A percentile compares a stretch with the other conserved stretches of the same genome.
Evolutionary conservation across 2,888 invertebrate genomes (phyloP).

Genomic region (Nymphalis urticae): DNA sequence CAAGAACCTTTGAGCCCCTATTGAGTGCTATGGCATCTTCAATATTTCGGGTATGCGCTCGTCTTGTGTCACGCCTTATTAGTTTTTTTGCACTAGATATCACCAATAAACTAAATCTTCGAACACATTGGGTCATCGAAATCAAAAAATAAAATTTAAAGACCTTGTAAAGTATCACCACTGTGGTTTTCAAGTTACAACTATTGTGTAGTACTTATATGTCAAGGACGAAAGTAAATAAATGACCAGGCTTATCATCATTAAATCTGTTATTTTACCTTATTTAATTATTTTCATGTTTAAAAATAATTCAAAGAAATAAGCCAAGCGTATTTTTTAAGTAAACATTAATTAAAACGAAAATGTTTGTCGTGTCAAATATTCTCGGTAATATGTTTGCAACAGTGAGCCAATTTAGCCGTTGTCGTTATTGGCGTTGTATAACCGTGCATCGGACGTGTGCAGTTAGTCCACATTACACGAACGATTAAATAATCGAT

Average conservation of each 20-base stretch:
- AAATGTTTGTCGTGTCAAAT: background rate
- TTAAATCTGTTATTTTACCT: too few species aligned
- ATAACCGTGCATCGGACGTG: slow-evolving; percentile 14
- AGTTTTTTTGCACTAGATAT: background rate
- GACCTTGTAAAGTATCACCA: too few species aligned
- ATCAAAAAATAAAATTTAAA: too few species aligned
- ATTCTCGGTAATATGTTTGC: slow-evolving; percentile 14
- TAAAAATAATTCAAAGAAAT: background rate
- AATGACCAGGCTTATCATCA: background rate
- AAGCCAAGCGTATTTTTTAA: background rate
- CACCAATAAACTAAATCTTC: too few species aligned
- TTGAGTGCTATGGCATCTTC: too few species aligned
- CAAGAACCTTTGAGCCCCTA: too few species aligned
- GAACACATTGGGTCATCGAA: too few species aligned
- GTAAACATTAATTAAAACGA: slow-evolving; percentile 7
- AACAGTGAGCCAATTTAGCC: slow-evolving; percentile 11
- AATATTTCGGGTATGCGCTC: too few species aligned
- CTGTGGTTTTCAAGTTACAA: too few species aligned
- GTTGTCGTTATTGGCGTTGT: slow-evolving; percentile 11
- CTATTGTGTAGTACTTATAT: background rate
- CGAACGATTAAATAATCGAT: slow-evolving; percentile 21
- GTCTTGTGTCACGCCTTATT: too few species aligned
- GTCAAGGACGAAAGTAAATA: slow-evolving; percentile 7
- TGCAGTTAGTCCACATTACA: slow-evolving; percentile 14
- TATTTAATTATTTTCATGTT: too few species aligned